These are phyloP conservation scores for Petaurus breviceps DNA, from an alignment of 2,113 vertebrate genomes.

Conservation along the genomic window DNA sequence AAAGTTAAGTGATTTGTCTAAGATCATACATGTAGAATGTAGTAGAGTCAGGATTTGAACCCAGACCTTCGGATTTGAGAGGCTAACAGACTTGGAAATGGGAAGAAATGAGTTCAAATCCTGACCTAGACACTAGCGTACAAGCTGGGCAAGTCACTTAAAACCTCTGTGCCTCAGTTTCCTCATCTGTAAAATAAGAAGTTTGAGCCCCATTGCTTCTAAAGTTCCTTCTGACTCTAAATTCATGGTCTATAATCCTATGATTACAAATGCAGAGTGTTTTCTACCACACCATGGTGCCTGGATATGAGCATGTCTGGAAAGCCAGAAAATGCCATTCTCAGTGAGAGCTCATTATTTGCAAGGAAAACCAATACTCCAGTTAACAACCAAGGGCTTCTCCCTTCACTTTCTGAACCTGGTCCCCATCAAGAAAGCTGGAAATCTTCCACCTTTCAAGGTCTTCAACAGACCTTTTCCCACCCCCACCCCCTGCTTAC, in stretches of 20 bases:
- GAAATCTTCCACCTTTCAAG: neutral
- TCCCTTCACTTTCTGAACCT: neutral
- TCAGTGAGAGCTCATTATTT: neutral
- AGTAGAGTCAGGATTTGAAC: neutral
- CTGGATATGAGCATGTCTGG: neutral
- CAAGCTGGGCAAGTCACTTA: neutral
- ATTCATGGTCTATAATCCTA: neutral
- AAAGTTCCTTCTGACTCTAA: neutral
- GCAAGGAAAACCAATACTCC: neutral
- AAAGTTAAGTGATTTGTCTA: neutral
- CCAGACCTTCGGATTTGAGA: neutral
- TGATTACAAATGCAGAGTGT: neutral
- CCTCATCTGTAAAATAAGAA: neutral
- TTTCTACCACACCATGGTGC: neutral
- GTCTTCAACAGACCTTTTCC: neutral
- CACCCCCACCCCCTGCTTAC: neutral
- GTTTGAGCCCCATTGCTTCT: neutral
- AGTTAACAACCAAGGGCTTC: neutral
- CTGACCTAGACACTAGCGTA: neutral
- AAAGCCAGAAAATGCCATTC: neutral
- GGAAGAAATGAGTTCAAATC: neutral
- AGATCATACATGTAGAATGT: neutral
- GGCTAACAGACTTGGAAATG: neutral
- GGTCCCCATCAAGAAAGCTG: neutral
- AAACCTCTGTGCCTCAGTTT: neutral